phyloP scores from a whole-genome alignment of 1,140 invertebrate genomes.

The Phortica variegata region DNA sequence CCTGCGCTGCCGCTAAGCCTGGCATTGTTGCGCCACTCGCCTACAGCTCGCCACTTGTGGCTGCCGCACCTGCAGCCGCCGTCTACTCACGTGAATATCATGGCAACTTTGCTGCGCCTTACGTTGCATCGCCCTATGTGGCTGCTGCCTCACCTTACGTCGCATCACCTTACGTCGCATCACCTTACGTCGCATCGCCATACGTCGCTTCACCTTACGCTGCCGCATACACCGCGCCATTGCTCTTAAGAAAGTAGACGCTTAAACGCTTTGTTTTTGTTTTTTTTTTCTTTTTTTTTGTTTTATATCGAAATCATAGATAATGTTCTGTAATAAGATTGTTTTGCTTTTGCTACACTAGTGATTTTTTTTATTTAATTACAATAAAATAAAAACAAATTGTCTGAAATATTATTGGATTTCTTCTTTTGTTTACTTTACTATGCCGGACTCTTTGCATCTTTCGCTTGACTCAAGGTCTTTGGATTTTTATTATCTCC shows the following conservation, averaged over 20 bases:
- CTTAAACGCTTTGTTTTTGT: background rate
- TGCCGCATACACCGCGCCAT: constrained; percentile 26
- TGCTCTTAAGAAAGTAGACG: constrained; percentile 41
- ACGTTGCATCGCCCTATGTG: constrained; percentile 27
- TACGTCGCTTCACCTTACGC: constrained; percentile 17
- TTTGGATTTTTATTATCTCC: no score
- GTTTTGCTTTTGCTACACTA: no score
- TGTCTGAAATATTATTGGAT: no score
- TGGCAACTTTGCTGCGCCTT: constrained; percentile 40
- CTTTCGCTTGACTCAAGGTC: no score
- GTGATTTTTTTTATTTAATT: no score
- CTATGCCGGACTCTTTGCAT: no score
- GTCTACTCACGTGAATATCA: constrained; percentile 34
- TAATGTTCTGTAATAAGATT: no score
- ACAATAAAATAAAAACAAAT: no score
- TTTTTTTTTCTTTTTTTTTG: background rate
- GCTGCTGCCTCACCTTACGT: constrained; percentile 23
- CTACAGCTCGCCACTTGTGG: constrained; percentile 28
- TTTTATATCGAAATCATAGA: background rate
- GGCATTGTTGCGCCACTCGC: constrained; percentile 40
- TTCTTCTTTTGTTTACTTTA: no score
- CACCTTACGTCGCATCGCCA: constrained; percentile 29
- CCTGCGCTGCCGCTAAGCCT: constrained; percentile 40
- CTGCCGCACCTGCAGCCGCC: constrained; percentile 24
- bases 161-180: constrained; percentile 37